phyloP scores from a whole-genome alignment of 2,113 vertebrate genomes.

The Aramus guarauna region DNA sequence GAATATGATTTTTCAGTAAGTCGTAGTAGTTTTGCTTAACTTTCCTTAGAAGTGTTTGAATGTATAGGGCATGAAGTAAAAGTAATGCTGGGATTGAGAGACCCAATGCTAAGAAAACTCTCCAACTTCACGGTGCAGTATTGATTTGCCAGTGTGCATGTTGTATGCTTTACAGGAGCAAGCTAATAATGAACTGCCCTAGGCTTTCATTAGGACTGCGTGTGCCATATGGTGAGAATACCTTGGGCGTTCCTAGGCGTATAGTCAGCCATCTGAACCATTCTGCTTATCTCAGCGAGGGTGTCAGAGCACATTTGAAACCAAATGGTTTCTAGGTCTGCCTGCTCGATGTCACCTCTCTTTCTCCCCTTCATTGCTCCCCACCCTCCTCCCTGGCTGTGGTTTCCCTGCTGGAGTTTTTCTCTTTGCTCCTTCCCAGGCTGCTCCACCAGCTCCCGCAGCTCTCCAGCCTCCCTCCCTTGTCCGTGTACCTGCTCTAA shows the following conservation, averaged over 20 bases:
- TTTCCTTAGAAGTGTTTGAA: neutral
- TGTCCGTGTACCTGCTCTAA: accelerated
- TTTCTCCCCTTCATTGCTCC: neutral
- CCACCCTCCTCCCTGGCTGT: neutral
- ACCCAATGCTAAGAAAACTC: neutral
- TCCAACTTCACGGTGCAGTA: neutral
- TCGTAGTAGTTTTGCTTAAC: neutral
- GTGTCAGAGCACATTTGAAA: neutral
- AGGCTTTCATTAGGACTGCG: neutral
- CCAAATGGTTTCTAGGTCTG: neutral
- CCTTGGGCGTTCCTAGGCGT: accelerated
- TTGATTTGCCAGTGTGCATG: neutral
- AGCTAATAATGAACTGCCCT: neutral
- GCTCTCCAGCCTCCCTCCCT: neutral
- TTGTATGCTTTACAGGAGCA: neutral
- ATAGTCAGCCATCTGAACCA: neutral
- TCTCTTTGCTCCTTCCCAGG: neutral
- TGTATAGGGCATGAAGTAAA: neutral
- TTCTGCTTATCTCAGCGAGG: neutral
- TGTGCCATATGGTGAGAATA: neutral
- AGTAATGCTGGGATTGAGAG: neutral
- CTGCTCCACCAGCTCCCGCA: neutral
- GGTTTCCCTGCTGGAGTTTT: neutral
- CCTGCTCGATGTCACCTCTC: neutral
- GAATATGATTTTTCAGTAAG: neutral